Evolutionary conservation across 1,140 invertebrate species (phyloP), one percentile per base, ranked within the genome.

Genomic region (Anastrepha obliqua): DNA sequence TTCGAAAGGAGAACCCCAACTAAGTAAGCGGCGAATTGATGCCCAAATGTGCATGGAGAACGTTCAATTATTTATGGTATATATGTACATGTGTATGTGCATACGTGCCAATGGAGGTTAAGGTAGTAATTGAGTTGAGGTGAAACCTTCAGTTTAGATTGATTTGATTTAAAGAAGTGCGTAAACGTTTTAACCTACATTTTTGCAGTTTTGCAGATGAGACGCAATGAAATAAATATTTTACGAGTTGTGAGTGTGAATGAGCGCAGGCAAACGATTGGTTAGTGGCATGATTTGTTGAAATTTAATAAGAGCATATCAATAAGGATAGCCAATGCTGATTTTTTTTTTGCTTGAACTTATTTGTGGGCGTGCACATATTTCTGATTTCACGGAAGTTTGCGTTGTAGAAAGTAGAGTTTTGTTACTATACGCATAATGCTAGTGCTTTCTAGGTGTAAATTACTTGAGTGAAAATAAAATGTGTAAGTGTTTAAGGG

Each of bases 161-260:
- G 44, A 81, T 20, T 15, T 20, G 74, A 62, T 81, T 55, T n/a
- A 44, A 44, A 11, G 44, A 13, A 81, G 29, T 67, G 51, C 11
- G 5, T 8, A 51, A n/a, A 51, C 6, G 2, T 58, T 55, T 81
- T 20, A 29, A 51, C 17, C 51, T 81, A 81, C 44, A 55, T 13
- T 67, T 81, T 74, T 51, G 15, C 39, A 74, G 15, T 81, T 81
- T 81, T 70, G 29, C 11, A 20, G 17, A 81, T 81, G 74, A 55
- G 47, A 81, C 74, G 15, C 20, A 81, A 81, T 81, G 74, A 81
- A 81, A 81, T 81, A 81, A 81, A 81, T 81, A 81, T 55, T 81
- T 51, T 55, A 20, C 74, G 47, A 20, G 47, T 55, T 58, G 74
- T 81, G 47, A 55, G 3, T 81, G 20, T 55, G n/a, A n/a, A 81